Percentiles rank a stretch among this genome's conserved stretches.
Conservation (phyloP, 2,113 vertebrate species). For the Sturnus vulgaris region DNA sequence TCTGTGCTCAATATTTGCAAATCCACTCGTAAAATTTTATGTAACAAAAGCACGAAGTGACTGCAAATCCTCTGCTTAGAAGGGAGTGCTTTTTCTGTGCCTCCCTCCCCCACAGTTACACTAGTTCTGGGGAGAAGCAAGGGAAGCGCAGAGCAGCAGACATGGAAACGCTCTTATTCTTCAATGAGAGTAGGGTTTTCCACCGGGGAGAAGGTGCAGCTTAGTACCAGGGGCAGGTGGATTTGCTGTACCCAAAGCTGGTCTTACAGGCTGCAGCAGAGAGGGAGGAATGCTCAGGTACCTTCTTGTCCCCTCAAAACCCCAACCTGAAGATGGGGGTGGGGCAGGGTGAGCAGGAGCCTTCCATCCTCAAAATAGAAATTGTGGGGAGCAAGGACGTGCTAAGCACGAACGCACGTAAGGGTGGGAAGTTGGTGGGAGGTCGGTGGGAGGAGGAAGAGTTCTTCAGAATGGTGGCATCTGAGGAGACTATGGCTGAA, state of each 20-base stretch:
- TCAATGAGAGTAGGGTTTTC: neutral
- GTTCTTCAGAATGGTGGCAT: neutral
- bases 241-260: accelerated
- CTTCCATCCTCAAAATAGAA: neutral
- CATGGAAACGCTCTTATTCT: neutral
- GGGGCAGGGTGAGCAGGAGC: neutral
- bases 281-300: neutral
- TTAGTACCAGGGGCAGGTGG: neutral
- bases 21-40: slow-evolving; percentile 19
- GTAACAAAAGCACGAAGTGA: neutral
- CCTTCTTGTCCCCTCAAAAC: neutral
- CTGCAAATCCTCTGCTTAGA: neutral
- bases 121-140: neutral
- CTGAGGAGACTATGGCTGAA: neutral
- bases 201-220: accelerated
- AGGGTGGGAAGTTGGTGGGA: slow-evolving; percentile 10
- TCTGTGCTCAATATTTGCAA: neutral
- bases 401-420: neutral
- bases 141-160: neutral
- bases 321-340: neutral
- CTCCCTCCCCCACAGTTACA: slow-evolving; percentile 33
- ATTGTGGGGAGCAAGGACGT: neutral
- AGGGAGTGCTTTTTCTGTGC: slow-evolving; percentile 43
- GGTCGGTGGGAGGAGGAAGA: neutral
- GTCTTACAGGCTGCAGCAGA: neutral